Base-by-base conservation (phyloP, 2,113 vertebrate genomes). In the Kryptolebias marmoratus region DNA sequence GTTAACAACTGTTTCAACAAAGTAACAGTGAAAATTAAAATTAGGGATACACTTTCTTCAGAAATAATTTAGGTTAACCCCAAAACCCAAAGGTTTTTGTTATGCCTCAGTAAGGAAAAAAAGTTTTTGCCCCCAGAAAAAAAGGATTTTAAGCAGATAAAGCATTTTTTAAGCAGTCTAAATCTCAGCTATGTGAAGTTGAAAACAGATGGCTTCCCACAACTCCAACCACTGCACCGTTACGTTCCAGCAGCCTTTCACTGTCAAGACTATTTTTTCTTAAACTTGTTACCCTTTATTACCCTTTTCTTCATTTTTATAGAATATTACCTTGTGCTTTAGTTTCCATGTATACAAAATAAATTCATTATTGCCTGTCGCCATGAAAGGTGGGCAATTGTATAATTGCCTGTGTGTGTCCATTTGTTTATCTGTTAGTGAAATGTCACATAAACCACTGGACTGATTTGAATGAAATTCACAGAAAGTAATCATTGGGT, bases 131-230 rank as follows among this genome's bases (percentile, higher is more conserved):
- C 3, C 42, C 3, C 68, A 68, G 71, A 65, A 69, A 27, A 15
- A 55, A 22, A 53, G 55, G 76, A 89, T 36, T 77, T 61, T 57
- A 70, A 39, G 42, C 0, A 36, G 75, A 60, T 67, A 62, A 56
- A 47, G 57, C 69, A 52, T 66, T 73, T 56, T 47, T 72, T 71
- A 47, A 81, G 53, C 59, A 36, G 44, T 68, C 64, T 56, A 52
- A 84, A 67, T 79, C 63, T 32, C 31, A 68, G 52, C 56, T 72
- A 31, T 55, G 65, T 61, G 50, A 70, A 88, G 72, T 82, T 86
- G 64, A 59, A 81, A 82, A 72, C 79, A 85, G 82, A 89, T 87
- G 81, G 36, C 9, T 73, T 67, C 36, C 65, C 68, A 58, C 54
- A 56, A 42, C 13, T 45, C 77, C 22, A 54, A 71, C 71, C 75